phyloP scores from a whole-genome alignment of 2,113 vertebrate genomes.

The Rattus norvegicus region GRCr8 NC_086019.1:190111001-190111500 shows the following conservation, averaged over 20 bases:
- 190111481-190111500: background rate
- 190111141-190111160: background rate
- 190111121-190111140: background rate
- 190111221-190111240: background rate
- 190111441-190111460: background rate
- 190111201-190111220: background rate
- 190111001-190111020: slow-evolving; percentile 81
- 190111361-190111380: background rate
- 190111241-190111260: background rate
- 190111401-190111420: background rate
- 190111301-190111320: background rate
- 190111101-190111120: background rate
- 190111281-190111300: background rate
- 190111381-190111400: background rate
- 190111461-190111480: background rate
- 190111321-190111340: background rate
- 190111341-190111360: background rate
- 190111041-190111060: background rate
- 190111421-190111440: background rate
- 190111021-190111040: background rate
- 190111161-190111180: background rate
- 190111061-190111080: background rate
- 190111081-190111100: background rate
- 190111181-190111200: background rate
- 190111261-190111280: background rate